Percentiles rank a stretch among this genome's conserved stretches.
phyloP scores from a whole-genome alignment of 2,797 vertebrate genomes.

The Bradypodion ventrale region DNA sequence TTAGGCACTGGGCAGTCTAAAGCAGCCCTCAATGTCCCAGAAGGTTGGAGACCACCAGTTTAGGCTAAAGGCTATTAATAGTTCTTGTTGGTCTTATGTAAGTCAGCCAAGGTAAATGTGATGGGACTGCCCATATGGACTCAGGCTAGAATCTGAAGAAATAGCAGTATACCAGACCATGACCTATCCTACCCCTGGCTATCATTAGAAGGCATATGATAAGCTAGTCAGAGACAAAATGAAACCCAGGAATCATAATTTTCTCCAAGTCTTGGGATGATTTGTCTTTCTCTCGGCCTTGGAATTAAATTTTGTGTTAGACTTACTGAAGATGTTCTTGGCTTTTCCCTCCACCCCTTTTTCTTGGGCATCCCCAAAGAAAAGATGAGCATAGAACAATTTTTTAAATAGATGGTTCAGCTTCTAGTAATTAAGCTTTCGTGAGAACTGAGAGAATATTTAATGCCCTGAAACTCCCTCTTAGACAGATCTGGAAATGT shows the following conservation, averaged over 20 bases:
- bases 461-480: conserved; percentile 52
- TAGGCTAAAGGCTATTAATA: not conserved
- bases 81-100: not conserved
- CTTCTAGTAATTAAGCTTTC: conserved; percentile 64
- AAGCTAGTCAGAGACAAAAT: not conserved
- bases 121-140: not conserved
- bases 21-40: too few relatives aligned
- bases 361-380: conserved; percentile 30
- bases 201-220: not conserved
- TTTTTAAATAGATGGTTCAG: conserved; percentile 54
- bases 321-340: conserved; percentile 37
- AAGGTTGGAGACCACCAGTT: too few relatives aligned
- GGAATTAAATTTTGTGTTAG: conserved; percentile 35
- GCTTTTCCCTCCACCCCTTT: conserved; percentile 16
- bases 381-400: not conserved
- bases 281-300: conserved; percentile 35
- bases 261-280: conserved; percentile 22
- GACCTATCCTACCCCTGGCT: not conserved
- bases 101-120: not conserved
- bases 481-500: conserved; percentile 59
- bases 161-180: not conserved
- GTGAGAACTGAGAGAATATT: conserved; percentile 57
- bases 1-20: too few relatives aligned
- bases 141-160: not conserved
- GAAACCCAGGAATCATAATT: not conserved